These are phyloP conservation scores for Enteromius thamalakanensis DNA, from an alignment of 2,797 vertebrate species.

Conservation along the genomic window DNA sequence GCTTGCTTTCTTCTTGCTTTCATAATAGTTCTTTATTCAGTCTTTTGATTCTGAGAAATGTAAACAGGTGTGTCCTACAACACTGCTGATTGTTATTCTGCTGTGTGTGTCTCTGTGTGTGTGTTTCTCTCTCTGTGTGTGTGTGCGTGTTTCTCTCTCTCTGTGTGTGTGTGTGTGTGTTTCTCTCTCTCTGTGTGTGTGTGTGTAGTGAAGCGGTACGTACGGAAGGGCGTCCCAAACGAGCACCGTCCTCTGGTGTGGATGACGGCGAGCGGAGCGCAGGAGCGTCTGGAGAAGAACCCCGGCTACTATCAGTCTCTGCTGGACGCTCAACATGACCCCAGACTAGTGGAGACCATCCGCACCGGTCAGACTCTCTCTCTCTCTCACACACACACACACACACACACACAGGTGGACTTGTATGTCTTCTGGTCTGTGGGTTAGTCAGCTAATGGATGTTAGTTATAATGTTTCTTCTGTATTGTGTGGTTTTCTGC, in stretches of 20 bases:
- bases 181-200: too few relatives aligned
- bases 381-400: not conserved
- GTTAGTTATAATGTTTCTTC: not conserved
- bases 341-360: constrained; percentile 86
- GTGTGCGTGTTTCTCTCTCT: too few relatives aligned
- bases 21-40: too few relatives aligned
- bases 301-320: constrained; percentile 88
- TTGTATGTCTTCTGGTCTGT: too few relatives aligned
- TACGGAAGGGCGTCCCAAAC: constrained; percentile 92
- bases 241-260: constrained; percentile 89
- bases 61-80: too few relatives aligned
- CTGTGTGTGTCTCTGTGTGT: too few relatives aligned
- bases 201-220: constrained; percentile 89
- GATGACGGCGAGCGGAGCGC: constrained; percentile 93
- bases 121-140: too few relatives aligned
- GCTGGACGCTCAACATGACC: constrained; percentile 80
- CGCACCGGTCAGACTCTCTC: constrained; percentile 86
- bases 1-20: too few relatives aligned
- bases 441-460: too few relatives aligned
- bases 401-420: not conserved
- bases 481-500: constrained; percentile 5
- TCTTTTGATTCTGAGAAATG: too few relatives aligned
- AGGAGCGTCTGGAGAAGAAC: constrained; percentile 85
- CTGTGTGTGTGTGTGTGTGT: constrained; percentile 14
- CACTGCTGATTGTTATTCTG: too few relatives aligned